A percentile compares a stretch with the other conserved stretches of the same genome.
Conservation (phyloP, 2,797 vertebrate genomes). For the Champsocephalus gunnari region DNA sequence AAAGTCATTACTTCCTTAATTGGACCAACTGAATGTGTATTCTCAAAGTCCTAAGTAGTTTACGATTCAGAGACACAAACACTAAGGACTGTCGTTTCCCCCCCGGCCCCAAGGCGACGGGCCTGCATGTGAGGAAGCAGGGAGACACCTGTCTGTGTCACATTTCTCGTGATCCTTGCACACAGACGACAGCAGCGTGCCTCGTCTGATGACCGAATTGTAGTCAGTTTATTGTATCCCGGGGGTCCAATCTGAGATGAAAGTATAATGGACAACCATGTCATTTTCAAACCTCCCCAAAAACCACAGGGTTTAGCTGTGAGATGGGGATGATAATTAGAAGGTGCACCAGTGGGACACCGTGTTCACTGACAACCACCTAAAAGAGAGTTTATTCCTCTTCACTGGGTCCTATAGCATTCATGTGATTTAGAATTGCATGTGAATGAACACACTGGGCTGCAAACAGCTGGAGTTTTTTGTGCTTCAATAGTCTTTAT, state of each 20-base stretch:
- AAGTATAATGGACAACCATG: constrained; percentile 51
- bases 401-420: constrained; percentile 50
- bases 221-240: constrained; percentile 47
- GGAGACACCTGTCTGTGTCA: constrained; percentile 66
- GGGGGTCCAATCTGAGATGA: constrained; percentile 38
- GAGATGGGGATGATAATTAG: constrained; percentile 67
- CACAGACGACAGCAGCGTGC: constrained; percentile 17
- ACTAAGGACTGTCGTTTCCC: constrained; percentile 55
- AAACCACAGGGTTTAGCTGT: constrained; percentile 53
- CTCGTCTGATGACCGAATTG: constrained; percentile 43
- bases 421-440: constrained; percentile 58
- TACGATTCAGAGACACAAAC: constrained; percentile 74
- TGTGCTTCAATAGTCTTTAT: constrained; percentile 42
- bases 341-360: constrained; percentile 59
- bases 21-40: constrained; percentile 73
- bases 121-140: constrained; percentile 63
- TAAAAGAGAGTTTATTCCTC: constrained; percentile 60
- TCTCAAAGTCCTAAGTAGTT: constrained; percentile 79
- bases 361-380: constrained; percentile 53
- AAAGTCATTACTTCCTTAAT: constrained; percentile 81
- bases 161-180: constrained; percentile 51
- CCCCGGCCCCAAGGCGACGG: constrained; percentile 47
- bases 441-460: constrained; percentile 62
- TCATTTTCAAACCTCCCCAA: constrained; percentile 50
- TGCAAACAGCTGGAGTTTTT: constrained; percentile 66